Conservation (phyloP, 1,140 invertebrate species). For the Argopecten irradians region DNA sequence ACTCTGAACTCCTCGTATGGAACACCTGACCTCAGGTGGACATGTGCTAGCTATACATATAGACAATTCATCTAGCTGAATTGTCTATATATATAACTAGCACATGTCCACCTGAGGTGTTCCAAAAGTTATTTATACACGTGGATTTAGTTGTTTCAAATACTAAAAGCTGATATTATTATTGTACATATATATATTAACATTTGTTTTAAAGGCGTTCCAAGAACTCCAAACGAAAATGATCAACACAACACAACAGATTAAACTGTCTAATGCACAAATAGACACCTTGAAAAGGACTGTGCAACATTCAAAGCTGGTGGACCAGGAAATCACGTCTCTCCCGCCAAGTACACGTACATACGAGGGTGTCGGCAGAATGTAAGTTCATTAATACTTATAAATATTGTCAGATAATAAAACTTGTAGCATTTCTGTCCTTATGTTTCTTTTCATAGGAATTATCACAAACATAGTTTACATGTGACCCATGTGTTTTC, state of each 20-base stretch:
- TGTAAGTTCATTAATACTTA: conserved; percentile 76
- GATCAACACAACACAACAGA: conserved; percentile 87
- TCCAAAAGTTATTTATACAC: too few species aligned
- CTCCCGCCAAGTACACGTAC: conserved; percentile 82
- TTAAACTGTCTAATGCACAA: conserved; percentile 88
- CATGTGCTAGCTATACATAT: too few species aligned
- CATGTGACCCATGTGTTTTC: not conserved
- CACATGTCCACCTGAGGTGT: too few species aligned
- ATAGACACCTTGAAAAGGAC: conserved; percentile 84
- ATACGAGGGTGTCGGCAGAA: conserved; percentile 89
- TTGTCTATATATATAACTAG: too few species aligned
- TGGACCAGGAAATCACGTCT: conserved; percentile 81
- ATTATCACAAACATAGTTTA: not conserved
- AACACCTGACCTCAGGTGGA: too few species aligned
- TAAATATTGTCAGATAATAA: not conserved
- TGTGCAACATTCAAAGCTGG: conserved; percentile 85
- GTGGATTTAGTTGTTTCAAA: too few species aligned
- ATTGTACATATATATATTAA: too few species aligned
- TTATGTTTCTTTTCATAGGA: not conserved
- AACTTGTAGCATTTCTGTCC: not conserved
- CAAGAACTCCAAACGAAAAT: conserved; percentile 89
- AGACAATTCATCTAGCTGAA: too few species aligned
- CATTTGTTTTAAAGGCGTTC: conserved; percentile 82
- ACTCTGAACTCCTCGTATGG: too few species aligned
- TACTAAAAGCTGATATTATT: too few species aligned